phyloP scores from a whole-genome alignment of 2,888 invertebrate genomes.

The Microctonus aethiopoides region DNA sequence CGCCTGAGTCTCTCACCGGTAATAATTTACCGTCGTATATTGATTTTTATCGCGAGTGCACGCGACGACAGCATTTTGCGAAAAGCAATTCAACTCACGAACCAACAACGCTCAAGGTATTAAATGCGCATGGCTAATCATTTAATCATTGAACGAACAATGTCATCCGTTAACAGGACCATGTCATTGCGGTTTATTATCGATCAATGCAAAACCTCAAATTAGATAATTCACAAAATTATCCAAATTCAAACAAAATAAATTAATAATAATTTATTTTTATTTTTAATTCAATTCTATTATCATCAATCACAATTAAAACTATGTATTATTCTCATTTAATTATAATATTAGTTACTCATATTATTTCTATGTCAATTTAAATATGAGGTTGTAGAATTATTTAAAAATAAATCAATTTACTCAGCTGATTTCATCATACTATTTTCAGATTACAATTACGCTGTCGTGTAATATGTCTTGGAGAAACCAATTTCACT shows the following conservation, averaged over 20 bases:
- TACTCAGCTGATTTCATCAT: no score
- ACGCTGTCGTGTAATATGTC: conserved; percentile 40
- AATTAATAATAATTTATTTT: no score
- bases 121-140: not conserved
- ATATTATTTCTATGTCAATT: no score
- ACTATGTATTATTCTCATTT: no score
- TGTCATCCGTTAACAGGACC: not conserved
- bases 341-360: no score
- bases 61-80: conserved; percentile 21
- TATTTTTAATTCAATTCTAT: no score
- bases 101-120: not conserved
- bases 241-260: no score
- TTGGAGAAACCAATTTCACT: conserved; percentile 43
- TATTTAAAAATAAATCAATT: no score
- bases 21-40: conserved; percentile 28
- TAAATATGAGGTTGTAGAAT: no score
- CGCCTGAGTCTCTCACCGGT: not conserved
- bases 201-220: not conserved
- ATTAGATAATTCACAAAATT: no score
- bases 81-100: not conserved
- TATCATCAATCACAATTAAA: no score
- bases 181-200: not conserved
- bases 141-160: conserved; percentile 14
- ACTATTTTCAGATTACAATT: conserved; percentile 40
- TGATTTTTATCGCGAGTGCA: conserved; percentile 36